Evolutionary conservation across 2,113 vertebrate species (phyloP), one percentile per base, ranked within the genome.

Genomic region (Oncorhynchus clarkii): DNA sequence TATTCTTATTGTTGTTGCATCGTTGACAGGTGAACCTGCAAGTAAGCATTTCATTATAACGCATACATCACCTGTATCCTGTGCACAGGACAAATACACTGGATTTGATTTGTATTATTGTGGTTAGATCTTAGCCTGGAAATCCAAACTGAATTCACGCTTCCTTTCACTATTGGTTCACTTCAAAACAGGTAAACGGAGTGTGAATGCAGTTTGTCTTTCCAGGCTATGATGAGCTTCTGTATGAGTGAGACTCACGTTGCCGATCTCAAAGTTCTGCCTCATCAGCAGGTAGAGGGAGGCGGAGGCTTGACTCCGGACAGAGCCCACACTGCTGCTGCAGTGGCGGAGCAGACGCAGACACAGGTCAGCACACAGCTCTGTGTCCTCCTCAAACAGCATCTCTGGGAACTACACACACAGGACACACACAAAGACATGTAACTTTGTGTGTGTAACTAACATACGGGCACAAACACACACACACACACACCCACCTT

Each of bases 231-330:
- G 51, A 54, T 3, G 5, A 54, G 51, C 20, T 18, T n/a, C 26
- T 26, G 27, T 11, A 29, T 12, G 34, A 22, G 24, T 29, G 3
- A 1, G 65, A 85, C 96, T 90, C 84, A 97, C 96, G 12, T 97
- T 94, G 84, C 96, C 96, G 0, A 97, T 97, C 92, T 97, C 96
- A 45, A 96, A 97, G 89, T 97, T 97, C 86, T 97, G 96, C 62
- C 96, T 95, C 96, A 97, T 97, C 85, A 97, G 96, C 64, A 97
- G 92, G 90, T 97, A 97, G 70, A 97, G 96, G 0, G 96, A 97
- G 71, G 96, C 96, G 0, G 96, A 97, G 86, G 96, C 96, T 0
- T 97, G 96, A 12, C 91, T 93, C 79, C 96, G 93, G 69, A 96
- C 92, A 2, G 92, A 81, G 31, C 92, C 85, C 45, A 96, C 79